phyloP scores from a whole-genome alignment of 2,888 invertebrate species.

The Atethmia centrago region DNA sequence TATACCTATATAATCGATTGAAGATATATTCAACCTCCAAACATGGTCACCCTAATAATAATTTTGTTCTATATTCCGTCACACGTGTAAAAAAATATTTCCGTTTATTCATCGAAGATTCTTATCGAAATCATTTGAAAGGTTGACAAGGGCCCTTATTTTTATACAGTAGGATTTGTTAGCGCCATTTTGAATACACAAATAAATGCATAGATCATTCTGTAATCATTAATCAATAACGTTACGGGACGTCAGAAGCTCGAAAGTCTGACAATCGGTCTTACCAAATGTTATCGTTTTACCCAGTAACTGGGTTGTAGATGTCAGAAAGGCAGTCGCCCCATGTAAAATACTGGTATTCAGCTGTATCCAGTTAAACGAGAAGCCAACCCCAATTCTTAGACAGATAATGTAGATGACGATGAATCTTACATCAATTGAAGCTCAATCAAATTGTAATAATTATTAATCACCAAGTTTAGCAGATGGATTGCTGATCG shows the following conservation, averaged over 20 bases:
- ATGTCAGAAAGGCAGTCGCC: background rate
- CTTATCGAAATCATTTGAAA: conserved; percentile 36
- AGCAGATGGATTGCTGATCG: no score
- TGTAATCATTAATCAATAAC: background rate
- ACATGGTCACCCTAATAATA: conserved; percentile 18
- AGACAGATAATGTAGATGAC: background rate
- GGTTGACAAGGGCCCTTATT: background rate
- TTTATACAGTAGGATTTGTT: conserved; percentile 8
- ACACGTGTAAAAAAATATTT: conserved; percentile 30
- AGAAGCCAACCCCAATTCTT: background rate
- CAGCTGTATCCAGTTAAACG: background rate
- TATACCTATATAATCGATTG: background rate
- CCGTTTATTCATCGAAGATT: conserved; percentile 22
- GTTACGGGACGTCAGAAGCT: background rate
- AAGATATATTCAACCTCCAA: background rate
- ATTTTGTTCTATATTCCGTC: background rate
- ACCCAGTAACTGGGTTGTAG: background rate
- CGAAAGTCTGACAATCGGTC: background rate
- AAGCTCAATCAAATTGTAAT: no score
- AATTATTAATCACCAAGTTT: no score
- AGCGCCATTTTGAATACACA: background rate
- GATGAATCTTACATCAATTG: no score
- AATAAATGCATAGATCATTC: background rate
- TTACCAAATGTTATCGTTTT: background rate
- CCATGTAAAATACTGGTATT: background rate